These are phyloP conservation scores for Coelinius sp. DNA, from an alignment of 2,888 invertebrate genomes.

Conservation along the genomic window DNA sequence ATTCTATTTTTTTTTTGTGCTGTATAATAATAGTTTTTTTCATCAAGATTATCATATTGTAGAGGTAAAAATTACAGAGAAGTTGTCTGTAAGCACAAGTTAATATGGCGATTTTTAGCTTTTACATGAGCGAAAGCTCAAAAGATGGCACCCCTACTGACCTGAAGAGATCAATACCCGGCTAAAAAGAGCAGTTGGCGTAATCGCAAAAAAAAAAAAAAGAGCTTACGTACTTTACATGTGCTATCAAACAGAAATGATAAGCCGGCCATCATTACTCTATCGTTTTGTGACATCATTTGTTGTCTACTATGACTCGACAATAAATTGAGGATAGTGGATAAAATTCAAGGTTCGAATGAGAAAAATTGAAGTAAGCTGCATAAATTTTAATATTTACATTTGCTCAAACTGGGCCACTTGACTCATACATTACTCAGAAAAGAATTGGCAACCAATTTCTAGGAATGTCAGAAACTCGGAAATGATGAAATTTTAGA, in stretches of 20 bases:
- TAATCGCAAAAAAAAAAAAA: background rate
- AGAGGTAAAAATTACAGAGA: too few relatives aligned
- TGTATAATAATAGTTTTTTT: too few relatives aligned
- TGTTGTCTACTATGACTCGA: background rate
- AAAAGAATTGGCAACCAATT: background rate
- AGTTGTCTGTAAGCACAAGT: too few relatives aligned
- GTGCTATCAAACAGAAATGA: background rate
- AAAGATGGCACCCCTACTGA: background rate
- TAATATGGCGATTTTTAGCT: background rate
- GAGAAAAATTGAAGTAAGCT: conserved; percentile 5
- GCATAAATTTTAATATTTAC: background rate
- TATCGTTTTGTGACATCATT: background rate
- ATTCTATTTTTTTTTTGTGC: too few relatives aligned
- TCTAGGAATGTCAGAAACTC: too few relatives aligned
- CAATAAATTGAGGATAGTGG: background rate
- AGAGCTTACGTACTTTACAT: conserved; percentile 4
- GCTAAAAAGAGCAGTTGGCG: background rate
- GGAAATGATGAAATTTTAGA: background rate
- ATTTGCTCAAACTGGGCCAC: background rate
- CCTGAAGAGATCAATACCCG: conserved; percentile 9
- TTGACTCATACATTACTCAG: background rate
- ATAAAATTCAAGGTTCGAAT: background rate
- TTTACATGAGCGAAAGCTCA: background rate
- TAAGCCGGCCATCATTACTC: background rate
- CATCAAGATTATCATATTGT: too few relatives aligned